Percentiles rank a stretch among this genome's conserved stretches.
phyloP scores from a whole-genome alignment of 2,113 vertebrate species.

The Chaetorhynchus papuensis region DNA sequence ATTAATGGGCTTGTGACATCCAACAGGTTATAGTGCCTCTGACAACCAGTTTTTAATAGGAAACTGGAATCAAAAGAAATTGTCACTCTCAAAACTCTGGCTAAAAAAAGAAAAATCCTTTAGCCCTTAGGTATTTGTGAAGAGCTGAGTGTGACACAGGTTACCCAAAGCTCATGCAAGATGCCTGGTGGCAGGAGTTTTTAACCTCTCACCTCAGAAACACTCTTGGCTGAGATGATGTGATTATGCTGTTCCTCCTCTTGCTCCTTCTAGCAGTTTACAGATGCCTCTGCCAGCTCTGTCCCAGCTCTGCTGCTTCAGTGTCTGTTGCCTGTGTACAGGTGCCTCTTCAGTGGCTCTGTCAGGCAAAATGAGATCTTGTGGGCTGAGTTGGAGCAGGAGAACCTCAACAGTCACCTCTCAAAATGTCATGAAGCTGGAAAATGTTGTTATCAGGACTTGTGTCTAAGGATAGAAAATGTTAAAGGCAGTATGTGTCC shows the following conservation, averaged over 20 bases:
- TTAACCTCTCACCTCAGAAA: not conserved
- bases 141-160: not conserved
- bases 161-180: not conserved
- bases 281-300: not conserved
- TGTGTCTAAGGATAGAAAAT: not conserved
- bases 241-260: not conserved
- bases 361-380: not conserved
- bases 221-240: accelerated
- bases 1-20: not conserved
- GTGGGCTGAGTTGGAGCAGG: not conserved
- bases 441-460: not conserved
- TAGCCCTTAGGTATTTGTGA: not conserved
- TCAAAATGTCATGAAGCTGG: not conserved
- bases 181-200: not conserved
- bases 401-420: not conserved
- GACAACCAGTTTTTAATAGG: not conserved
- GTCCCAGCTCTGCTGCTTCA: not conserved
- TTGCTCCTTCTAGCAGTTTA: not conserved
- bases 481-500: not conserved
- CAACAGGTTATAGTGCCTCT: not conserved
- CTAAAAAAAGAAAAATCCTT: not conserved
- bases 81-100: not conserved
- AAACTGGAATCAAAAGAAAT: not conserved
- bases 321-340: accelerated
- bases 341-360: not conserved